phyloP scores from a whole-genome alignment of 2,888 invertebrate species.

The Platycnemis pennipes region DNA sequence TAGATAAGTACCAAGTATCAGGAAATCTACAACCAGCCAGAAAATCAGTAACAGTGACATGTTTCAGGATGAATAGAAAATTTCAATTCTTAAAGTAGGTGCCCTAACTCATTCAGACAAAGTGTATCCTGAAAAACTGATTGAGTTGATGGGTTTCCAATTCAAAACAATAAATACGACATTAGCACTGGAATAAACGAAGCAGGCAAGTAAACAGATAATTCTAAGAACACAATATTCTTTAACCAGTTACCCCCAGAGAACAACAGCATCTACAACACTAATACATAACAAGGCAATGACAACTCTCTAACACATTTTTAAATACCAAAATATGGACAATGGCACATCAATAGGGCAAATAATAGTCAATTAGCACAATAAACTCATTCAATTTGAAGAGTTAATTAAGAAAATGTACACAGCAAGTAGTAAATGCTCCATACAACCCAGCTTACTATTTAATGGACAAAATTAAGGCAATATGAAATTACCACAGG shows the following conservation, averaged over 20 bases:
- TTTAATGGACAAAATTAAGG: background rate
- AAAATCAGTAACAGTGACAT: slow-evolving; percentile 67
- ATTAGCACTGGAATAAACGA: background rate
- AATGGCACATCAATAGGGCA: background rate
- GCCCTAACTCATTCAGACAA: background rate
- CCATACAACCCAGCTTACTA: background rate
- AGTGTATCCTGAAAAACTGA: background rate
- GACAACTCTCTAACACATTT: background rate
- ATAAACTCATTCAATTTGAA: background rate
- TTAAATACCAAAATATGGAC: background rate
- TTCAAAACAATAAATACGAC: background rate
- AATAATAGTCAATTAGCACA: background rate
- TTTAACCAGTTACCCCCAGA: no score
- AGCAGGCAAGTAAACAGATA: no score
- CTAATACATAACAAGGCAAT: background rate
- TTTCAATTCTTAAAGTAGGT: background rate
- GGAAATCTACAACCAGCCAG: slow-evolving; percentile 49
- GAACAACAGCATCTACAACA: no score
- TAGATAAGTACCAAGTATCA: background rate
- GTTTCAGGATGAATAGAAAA: background rate
- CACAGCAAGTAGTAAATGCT: background rate
- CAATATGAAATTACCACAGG: background rate
- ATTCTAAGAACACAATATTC: no score
- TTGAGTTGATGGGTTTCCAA: background rate
- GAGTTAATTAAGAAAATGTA: background rate